Evolutionary conservation across 2,888 invertebrate genomes (phyloP), one percentile per base, ranked within the genome.

Genomic region (Anoncus sp.): DNA sequence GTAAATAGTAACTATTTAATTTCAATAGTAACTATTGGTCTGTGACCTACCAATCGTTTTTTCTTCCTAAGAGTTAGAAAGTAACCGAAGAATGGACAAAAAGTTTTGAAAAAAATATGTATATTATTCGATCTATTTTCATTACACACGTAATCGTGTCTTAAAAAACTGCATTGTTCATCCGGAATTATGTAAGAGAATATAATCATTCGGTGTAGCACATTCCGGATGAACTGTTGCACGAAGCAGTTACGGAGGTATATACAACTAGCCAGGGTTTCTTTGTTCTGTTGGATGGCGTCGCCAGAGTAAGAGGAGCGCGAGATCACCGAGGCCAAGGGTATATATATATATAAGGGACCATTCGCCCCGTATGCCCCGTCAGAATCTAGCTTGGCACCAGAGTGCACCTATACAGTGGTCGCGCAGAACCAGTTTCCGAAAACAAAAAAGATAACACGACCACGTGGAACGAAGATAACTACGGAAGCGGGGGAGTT

Each of bases 311-410:
- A 66, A 63, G 40, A 60, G 20, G 49, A 38, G 75, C 67, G 62
- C 85, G 85, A 80, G 85, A 84, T 72, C 86, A 83, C 49, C 82
- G 79, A 87, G 90, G 91, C 77, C 85, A 87, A 88, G 89, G 86
- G 78, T 79, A 75, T 70, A 72, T n/a, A n/a, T n/a, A n/a, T n/a
- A n/a, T n/a, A n/a, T n/a, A n/a, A 79, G 80, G 78, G 79, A 79
- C 75, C 70, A 55, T 70, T 78, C 49, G 60, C 66, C 75, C 77
- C 47, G 51, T 67, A 63, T 49, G 70, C 66, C 63, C 57, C 57
- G 66, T 74, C 62, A 27, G 70, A 70, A 40, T 62, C 72, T 62
- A 55, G 49, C 49, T 60, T 38, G 49, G 51, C 24, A 45, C 35
- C 16, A 22, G 35, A 45, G 45, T 75, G 63, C 63, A 57, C 43